Base-by-base conservation (phyloP, 2,113 vertebrate species). In the Lipophrys pholis region DNA sequence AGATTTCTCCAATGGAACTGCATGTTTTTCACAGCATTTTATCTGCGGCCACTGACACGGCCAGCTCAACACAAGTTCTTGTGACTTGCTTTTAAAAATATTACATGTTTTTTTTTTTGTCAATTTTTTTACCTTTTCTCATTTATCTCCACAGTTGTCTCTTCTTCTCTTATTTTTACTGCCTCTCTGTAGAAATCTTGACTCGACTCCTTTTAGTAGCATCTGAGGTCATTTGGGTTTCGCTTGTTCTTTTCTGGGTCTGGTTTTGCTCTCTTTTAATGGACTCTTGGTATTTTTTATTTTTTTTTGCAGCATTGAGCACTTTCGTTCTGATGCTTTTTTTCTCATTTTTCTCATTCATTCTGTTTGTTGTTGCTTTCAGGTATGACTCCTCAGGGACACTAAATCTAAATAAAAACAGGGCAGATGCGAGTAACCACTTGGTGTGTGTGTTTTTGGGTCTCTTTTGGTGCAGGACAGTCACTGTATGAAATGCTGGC, bases 141-240 rank as follows among this genome's bases (percentile, higher is more conserved):
- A n/a, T 55, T 53, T 42, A 11, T 10, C 17, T 14, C 9, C 57
- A 30, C 21, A 30, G 21, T 30, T 30, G 21, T 30, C 21, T 60
- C 9, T 39, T 57, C 54, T 79, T n/a, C 35, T 69, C 61, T 62
- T 70, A 80, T 80, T 70, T 81, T 63, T 76, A 79, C 54, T 59
- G 49, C 39, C 55, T 17, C 41, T 51, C 52, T 79, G 38, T 50
- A 35, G 42, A 65, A 58, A 68, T 69, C 38, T 45, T 55, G 58
- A 81, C 51, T 76, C 11, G 11, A 59, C 78, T 73, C n/a, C 15
- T 58, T 50, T 66, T 17, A 53, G 45, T 6, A 56, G 14, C 59
- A 69, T 17, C 53, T 16, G 10, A 12, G 43, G n/a, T 58, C 58
- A 49, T 55, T 70, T 38, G 39, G 40, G 40, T 49, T 66, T 38